Percentiles rank a stretch among this genome's conserved stretches.
Conservation (phyloP, 2,113 vertebrate species). For the Oryctolagus cuniculus region mOryCun1.1 NC_091450.1:21477501-21478000, state of each 20-base stretch:
- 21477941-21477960: no score
- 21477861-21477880: background rate
- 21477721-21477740: background rate
- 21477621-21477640: slow-evolving; percentile 87
- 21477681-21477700: accelerated
- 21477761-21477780: background rate
- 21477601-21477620: slow-evolving; percentile 96
- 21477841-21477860: background rate
- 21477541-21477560: slow-evolving; percentile 96
- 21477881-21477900: background rate
- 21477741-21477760: background rate
- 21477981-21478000: no score
- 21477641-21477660: background rate
- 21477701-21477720: background rate
- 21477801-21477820: slow-evolving; percentile 5
- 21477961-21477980: no score
- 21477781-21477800: background rate
- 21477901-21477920: background rate
- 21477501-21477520: slow-evolving; percentile 5
- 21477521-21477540: slow-evolving; percentile 96
- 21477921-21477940: background rate
- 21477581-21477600: slow-evolving; percentile 94
- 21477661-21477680: background rate
- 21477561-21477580: slow-evolving; percentile 94
- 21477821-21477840: background rate